A percentile compares a stretch with the other conserved stretches of the same genome.
Conservation (phyloP, 2,797 vertebrate species). For the Austrolebias charrua region DNA sequence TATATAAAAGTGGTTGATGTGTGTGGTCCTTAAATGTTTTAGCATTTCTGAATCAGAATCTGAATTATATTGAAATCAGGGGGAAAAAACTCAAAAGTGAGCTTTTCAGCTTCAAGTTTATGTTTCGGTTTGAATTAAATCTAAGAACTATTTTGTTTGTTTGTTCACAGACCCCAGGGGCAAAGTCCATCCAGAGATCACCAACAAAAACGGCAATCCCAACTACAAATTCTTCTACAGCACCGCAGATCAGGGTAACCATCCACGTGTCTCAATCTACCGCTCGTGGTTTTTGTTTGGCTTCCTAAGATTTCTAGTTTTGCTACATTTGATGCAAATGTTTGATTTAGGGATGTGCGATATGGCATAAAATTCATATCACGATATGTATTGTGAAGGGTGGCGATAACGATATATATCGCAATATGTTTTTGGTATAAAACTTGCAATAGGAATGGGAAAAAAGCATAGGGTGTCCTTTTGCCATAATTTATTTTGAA, state of each 20-base stretch:
- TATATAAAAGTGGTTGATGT: no score
- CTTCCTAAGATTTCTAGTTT: no score
- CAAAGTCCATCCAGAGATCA: constrained; percentile 92
- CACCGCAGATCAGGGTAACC: constrained; percentile 91
- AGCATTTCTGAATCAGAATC: not conserved
- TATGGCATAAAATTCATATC: no score
- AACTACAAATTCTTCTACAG: constrained; percentile 99
- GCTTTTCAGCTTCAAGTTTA: not conserved
- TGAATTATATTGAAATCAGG: not conserved
- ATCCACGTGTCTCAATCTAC: not conserved
- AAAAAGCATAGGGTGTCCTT: no score
- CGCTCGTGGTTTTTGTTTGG: not conserved
- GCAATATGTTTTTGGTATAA: no score
- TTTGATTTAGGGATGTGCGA: no score
- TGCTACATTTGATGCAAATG: no score
- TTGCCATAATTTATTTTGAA: no score
- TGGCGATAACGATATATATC: no score
- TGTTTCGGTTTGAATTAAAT: not conserved
- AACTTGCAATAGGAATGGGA: no score
- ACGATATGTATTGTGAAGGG: no score
- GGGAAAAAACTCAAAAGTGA: not conserved
- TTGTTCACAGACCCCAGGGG: constrained; percentile 86
- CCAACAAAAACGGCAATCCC: constrained; percentile 92
- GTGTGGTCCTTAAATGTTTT: no score
- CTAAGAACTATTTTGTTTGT: not conserved